Evolutionary conservation across 2,113 vertebrate species (phyloP).

Genomic region (Gymnocephalus cernua): DNA sequence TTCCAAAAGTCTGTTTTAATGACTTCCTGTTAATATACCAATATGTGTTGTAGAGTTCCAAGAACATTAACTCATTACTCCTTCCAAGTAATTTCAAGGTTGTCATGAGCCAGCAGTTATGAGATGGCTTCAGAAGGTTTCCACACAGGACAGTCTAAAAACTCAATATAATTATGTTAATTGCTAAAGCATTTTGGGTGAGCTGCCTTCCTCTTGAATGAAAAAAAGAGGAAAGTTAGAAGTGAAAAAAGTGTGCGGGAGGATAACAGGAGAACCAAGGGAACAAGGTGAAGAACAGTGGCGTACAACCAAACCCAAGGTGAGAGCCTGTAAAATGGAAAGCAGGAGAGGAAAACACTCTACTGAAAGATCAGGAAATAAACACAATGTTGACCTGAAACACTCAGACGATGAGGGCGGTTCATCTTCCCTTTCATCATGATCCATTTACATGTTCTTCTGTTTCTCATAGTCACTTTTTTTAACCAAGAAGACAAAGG

Average conservation of each 20-base stretch:
- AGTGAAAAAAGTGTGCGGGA: background rate
- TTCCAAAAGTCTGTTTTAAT: background rate
- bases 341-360: background rate
- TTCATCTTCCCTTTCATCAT: background rate
- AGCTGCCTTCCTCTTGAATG: slow-evolving; percentile 1
- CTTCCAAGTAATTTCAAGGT: slow-evolving; percentile 5
- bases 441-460: background rate
- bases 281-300: background rate
- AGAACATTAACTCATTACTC: slow-evolving; percentile 16
- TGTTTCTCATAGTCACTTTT: background rate
- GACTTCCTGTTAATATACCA: background rate
- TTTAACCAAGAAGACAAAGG: background rate
- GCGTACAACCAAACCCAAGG: background rate
- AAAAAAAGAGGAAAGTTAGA: slow-evolving; percentile 7
- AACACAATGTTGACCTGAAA: background rate
- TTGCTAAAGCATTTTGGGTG: background rate
- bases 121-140: background rate
- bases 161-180: background rate
- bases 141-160: slow-evolving; percentile 11
- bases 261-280: slow-evolving; percentile 1
- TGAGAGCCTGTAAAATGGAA: slow-evolving; percentile 4
- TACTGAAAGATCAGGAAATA: slow-evolving; percentile 1
- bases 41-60: background rate
- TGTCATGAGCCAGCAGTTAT: slow-evolving; percentile 16
- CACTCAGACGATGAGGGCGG: background rate